phyloP scores from a whole-genome alignment of 2,113 vertebrate genomes.

The Catharus bicknelli region DNA sequence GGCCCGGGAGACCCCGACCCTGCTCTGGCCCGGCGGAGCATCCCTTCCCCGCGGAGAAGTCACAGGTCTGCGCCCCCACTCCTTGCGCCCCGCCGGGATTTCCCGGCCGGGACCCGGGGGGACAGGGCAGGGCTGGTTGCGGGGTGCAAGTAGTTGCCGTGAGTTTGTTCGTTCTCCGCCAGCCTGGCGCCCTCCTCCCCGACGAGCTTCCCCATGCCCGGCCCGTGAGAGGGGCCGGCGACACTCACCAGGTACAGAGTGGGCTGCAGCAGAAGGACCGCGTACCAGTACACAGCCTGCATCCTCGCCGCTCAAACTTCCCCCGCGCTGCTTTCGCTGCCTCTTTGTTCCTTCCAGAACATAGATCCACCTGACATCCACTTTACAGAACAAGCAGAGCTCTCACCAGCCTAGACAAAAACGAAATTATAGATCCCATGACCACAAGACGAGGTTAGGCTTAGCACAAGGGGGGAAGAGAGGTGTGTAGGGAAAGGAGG shows the following conservation, averaged over 20 bases:
- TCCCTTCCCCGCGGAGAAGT: constrained; percentile 14
- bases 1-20: not conserved
- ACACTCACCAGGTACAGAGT: constrained; percentile 92
- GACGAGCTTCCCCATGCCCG: not conserved
- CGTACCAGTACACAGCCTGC: constrained; percentile 90
- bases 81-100: not conserved
- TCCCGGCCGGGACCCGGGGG: not conserved
- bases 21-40: not conserved
- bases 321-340: constrained; percentile 82
- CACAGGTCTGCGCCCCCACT: not conserved
- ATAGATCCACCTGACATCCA: constrained; percentile 93
- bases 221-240: not conserved
- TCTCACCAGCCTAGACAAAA: constrained; percentile 85
- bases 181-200: not conserved
- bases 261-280: constrained; percentile 89
- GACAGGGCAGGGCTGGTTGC: not conserved
- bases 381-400: constrained; percentile 82
- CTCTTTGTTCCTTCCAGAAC: constrained; percentile 84
- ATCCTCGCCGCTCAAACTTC: constrained; percentile 95
- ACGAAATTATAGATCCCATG: constrained; percentile 88
- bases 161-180: not conserved
- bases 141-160: not conserved
- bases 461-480: constrained; percentile 58
- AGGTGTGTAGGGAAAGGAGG: constrained; percentile 9
- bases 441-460: constrained; percentile 80